phyloP scores from a whole-genome alignment of 2,888 invertebrate species.

The Matsumyia berberina region DNA sequence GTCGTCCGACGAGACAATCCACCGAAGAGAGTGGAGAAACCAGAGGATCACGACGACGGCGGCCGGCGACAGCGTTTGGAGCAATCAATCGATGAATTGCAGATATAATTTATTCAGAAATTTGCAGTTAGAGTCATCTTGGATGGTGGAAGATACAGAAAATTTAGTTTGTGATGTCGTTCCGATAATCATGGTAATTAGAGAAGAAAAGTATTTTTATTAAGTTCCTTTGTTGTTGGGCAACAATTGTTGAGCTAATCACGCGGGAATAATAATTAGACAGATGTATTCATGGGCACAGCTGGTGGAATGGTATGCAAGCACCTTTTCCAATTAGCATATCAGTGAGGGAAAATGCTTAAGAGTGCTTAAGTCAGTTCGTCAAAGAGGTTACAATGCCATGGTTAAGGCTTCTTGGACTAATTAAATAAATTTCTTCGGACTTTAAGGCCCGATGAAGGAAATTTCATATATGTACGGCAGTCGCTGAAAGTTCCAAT shows the following conservation, averaged over 20 bases:
- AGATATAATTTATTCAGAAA: conserved; percentile 35
- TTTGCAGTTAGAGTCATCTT: conserved; percentile 1
- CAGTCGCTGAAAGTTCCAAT: too few species aligned
- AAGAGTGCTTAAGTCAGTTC: too few species aligned
- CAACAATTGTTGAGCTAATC: background rate
- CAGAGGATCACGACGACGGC: conserved; percentile 32
- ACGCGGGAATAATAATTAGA: background rate
- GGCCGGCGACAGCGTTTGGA: background rate
- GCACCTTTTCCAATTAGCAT: background rate
- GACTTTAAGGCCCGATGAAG: too few species aligned
- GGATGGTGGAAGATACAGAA: conserved; percentile 6
- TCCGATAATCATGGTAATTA: background rate
- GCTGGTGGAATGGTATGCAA: background rate
- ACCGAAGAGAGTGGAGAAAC: conserved; percentile 35
- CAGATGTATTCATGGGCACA: background rate
- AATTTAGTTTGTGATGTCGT: background rate
- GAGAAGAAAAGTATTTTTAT: background rate
- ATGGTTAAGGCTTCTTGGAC: too few species aligned
- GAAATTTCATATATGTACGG: too few species aligned
- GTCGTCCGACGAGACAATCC: background rate
- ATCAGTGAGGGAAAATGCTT: too few species aligned
- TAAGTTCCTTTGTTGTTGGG: background rate
- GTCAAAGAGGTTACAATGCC: too few species aligned
- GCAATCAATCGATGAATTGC: conserved; percentile 20
- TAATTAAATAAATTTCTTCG: too few species aligned